Evolutionary conservation across 2,888 invertebrate genomes (phyloP), one percentile per base, ranked within the genome.

Genomic region (Stratiomys singularior): DNA sequence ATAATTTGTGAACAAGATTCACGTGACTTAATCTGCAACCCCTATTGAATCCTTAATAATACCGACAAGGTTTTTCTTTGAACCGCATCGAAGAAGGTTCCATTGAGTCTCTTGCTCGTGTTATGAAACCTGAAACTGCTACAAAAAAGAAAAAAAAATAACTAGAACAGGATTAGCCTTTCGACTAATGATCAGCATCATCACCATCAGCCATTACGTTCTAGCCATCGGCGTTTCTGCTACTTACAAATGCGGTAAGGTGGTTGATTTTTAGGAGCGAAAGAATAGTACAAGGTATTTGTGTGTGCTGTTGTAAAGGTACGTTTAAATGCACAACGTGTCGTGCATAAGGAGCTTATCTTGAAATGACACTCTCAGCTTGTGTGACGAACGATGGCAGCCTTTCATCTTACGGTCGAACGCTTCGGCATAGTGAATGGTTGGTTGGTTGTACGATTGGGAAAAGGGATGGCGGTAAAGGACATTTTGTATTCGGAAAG

Each of bases 281-380:
- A n/a, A 3, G 66, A 37, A 37, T 25, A n/a, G 18, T 30, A 18
- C 13, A 63, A 63, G 37, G 37, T n/a, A n/a, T n/a, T n/a, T n/a
- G n/a, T n/a, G n/a, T n/a, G n/a, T n/a, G n/a, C n/a, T n/a, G n/a
- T n/a, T n/a, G 3, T 28, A 13, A 7, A 44, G 15, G 30, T 18
- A 47, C 46, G 47, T 44, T 69, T 15, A 77, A 77, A 60, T 77
- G 67, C 71, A 71, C 71, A 71, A 77, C 67, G 77, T 66, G 66
- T 71, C 58, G 71, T 71, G 58, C 25, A 60, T 77, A 76, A 76
- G 74, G 44, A 56, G 78, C 78, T 78, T 78, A 78, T 78, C 78
- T 76, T 44, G 67, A 76, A 76, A 76, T 78, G 76, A 76, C 78
- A 78, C 78, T 78, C 78, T n/a, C n/a, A n/a, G 44, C 27, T 52